phyloP scores from a whole-genome alignment of 2,113 vertebrate species.

The Ctenodactylus gundi region DNA sequence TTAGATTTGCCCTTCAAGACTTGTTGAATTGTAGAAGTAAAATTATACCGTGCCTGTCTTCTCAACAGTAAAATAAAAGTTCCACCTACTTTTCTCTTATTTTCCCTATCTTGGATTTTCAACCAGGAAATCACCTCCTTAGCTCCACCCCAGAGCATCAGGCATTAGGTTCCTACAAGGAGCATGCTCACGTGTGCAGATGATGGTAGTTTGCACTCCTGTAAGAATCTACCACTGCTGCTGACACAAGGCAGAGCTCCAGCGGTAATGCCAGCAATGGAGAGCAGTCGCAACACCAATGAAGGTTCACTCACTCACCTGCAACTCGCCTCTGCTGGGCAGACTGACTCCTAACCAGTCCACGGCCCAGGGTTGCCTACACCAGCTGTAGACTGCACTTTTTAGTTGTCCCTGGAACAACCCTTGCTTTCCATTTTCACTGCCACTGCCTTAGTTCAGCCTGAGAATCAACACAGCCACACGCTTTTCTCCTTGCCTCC shows the following conservation, averaged over 20 bases:
- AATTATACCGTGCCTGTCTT: neutral
- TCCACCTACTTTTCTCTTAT: neutral
- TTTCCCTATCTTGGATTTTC: neutral
- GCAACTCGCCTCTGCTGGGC: no score
- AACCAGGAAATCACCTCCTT: neutral
- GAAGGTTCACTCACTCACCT: no score
- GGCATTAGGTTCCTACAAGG: no score
- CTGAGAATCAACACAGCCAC: neutral
- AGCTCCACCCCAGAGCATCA: no score
- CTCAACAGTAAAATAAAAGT: conserved; percentile 13
- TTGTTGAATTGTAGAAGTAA: conserved; percentile 6
- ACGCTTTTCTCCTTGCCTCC: neutral
- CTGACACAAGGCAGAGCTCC: no score
- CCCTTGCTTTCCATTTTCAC: neutral
- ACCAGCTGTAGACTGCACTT: neutral
- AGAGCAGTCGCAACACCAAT: no score
- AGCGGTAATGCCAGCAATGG: no score
- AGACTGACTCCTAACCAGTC: no score
- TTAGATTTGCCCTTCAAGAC: conserved; percentile 5
- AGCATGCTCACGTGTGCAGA: no score
- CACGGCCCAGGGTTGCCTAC: no score
- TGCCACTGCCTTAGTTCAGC: neutral
- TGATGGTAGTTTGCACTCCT: no score
- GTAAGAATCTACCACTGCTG: no score
- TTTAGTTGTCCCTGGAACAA: neutral